Base-by-base conservation (phyloP, 2,797 vertebrate species). In the Anolis apletophallus region DNA sequence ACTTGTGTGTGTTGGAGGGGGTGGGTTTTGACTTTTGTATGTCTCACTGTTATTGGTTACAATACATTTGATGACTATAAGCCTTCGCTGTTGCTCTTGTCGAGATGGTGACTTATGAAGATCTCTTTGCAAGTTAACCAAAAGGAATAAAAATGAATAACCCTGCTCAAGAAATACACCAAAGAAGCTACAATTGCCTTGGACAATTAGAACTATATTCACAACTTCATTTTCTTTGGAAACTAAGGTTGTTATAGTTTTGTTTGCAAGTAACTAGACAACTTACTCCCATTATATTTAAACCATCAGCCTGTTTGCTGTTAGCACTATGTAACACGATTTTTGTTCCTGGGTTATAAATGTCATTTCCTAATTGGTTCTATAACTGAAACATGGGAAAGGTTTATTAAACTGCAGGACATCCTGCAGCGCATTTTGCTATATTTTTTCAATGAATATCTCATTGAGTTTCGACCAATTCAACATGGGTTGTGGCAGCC, bases 51-150 rank as follows among this genome's bases (percentile, higher is more conserved):
- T 73, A n/a, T 36, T 68, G 61, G 50, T 40, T 82, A 55, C 52
- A 82, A 87, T 87, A 87, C 81, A 87, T 57, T 34, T 55, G 72
- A 46, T 68, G 29, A 81, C n/a, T 76, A 72, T 52, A 46, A 57
- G 7, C 50, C 54, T 67, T 73, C 34, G 29, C 23, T 84, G 29
- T 55, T 68, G 29, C 34, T 83, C 69, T 69, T 32, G 6, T 17
- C 72, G 3, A 3, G 32, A 3, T n/a, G 19, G 29, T 69, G 9
- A 14, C 26, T 82, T 78, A 52, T 46, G 64, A 79, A 59, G 46
- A 79, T 61, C 40, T 40, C 32, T 3, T 13, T 6, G 64, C 11
- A 21, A 81, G 36, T 11, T n/a, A 69, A 46, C 76, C 12, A 14
- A 69, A 69, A 69, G 19, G 11, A 54, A 36, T 2, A 13, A 14